Conservation (phyloP, 2,888 invertebrate species). For the Drosophila colorata region DNA sequence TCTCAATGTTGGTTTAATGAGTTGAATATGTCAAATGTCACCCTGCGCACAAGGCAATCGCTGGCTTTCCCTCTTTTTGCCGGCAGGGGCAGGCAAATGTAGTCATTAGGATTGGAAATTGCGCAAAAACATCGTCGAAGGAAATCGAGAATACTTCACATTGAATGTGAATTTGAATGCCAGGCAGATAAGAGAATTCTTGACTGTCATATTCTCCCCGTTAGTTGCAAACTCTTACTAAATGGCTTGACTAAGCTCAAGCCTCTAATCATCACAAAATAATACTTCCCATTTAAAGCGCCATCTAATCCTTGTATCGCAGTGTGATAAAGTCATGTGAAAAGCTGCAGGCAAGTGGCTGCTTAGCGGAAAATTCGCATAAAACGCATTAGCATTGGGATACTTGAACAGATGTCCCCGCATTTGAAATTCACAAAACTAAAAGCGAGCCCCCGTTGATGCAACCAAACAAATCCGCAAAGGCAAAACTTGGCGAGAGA, state of each 20-base stretch:
- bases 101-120: slow-evolving; percentile 69
- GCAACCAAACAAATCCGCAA: slow-evolving; percentile 45
- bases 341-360: background rate
- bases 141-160: slow-evolving; percentile 16
- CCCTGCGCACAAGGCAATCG: slow-evolving; percentile 17
- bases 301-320: slow-evolving; percentile 27
- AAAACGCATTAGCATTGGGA: slow-evolving; percentile 75
- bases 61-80: background rate
- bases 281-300: slow-evolving; percentile 22
- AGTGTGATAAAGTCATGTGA: slow-evolving; percentile 29
- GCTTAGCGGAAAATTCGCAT: slow-evolving; percentile 27
- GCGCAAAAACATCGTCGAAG: slow-evolving; percentile 61
- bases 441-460: slow-evolving; percentile 70
- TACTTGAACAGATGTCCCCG: slow-evolving; percentile 85
- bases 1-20: slow-evolving; percentile 73
- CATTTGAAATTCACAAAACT: slow-evolving; percentile 84
- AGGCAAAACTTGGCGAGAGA: slow-evolving; percentile 39
- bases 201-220: background rate
- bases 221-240: too few species aligned
- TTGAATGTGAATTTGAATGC: background rate
- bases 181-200: background rate
- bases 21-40: slow-evolving; percentile 78
- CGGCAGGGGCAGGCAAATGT: slow-evolving; percentile 50
- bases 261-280: slow-evolving; percentile 15
- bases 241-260: too few species aligned